phyloP scores from a whole-genome alignment of 1,140 invertebrate species.

The Drosophila littoralis region DNA sequence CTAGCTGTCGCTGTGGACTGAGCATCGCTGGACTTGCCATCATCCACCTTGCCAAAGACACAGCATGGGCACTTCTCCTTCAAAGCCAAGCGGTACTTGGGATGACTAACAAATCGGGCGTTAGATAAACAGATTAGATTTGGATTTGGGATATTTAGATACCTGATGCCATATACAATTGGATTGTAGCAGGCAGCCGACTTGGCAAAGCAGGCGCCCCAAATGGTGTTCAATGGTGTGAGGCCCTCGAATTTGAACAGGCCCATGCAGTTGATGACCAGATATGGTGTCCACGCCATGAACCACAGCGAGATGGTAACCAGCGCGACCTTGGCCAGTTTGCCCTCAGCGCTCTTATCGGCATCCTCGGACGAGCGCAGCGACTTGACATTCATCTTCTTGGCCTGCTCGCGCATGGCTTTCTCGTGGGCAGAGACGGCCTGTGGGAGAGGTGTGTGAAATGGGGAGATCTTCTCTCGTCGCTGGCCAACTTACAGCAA shows the following conservation, averaged over 20 bases:
- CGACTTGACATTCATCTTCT: conserved; percentile 94
- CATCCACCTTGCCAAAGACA: conserved; percentile 85
- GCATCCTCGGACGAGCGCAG: conserved; percentile 88
- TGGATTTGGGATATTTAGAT: neutral
- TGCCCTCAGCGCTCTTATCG: conserved; percentile 89
- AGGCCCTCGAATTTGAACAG: conserved; percentile 89
- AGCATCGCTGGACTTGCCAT: conserved; percentile 84
- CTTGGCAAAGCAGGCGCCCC: conserved; percentile 92
- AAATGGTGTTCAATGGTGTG: conserved; percentile 90
- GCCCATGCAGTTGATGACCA: conserved; percentile 91
- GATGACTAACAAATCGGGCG: conserved; percentile 86
- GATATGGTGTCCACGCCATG: conserved; percentile 93
- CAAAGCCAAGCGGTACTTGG: conserved; percentile 90
- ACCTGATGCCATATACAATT: conserved; percentile 93
- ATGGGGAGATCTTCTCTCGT: neutral
- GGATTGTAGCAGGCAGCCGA: conserved; percentile 92
- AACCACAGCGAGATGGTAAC: conserved; percentile 93
- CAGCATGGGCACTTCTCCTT: conserved; percentile 89
- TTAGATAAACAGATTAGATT: neutral
- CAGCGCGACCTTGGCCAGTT: conserved; percentile 92
- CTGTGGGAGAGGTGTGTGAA: conserved; percentile 56
- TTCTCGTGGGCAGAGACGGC: conserved; percentile 92
- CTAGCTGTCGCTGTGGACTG: conserved; percentile 84
- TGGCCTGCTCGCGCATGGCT: conserved; percentile 92
- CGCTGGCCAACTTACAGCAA: conserved; percentile 85